phyloP scores from a whole-genome alignment of 2,113 vertebrate species.

The Mustela nigripes region DNA sequence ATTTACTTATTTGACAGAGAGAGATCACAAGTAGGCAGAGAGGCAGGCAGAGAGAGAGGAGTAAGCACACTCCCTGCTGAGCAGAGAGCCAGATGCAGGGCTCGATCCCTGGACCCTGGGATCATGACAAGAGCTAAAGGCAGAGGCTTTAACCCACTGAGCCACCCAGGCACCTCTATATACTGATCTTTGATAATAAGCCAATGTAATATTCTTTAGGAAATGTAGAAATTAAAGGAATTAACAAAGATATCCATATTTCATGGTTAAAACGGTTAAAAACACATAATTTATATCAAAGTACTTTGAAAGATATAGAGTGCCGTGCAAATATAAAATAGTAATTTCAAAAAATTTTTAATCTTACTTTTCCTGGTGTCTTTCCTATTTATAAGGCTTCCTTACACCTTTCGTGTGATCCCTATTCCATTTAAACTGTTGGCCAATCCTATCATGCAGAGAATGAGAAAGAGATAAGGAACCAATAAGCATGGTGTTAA shows the following conservation, averaged over 20 bases:
- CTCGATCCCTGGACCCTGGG: too few relatives aligned
- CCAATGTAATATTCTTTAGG: background rate
- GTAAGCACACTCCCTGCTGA: too few relatives aligned
- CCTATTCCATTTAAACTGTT: background rate
- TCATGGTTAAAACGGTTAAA: slow-evolving; percentile 16
- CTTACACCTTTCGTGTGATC: background rate
- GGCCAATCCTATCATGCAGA: background rate
- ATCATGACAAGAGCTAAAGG: too few relatives aligned
- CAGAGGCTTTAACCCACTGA: too few relatives aligned
- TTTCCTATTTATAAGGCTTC: background rate
- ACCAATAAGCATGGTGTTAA: background rate
- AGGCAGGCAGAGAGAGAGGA: too few relatives aligned
- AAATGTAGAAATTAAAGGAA: background rate
- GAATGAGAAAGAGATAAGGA: background rate
- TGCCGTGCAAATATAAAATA: slow-evolving; percentile 20
- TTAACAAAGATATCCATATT: background rate
- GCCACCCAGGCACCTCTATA: background rate
- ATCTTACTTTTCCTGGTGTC: background rate
- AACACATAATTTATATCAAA: background rate
- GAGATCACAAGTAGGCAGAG: too few relatives aligned
- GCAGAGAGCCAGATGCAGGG: too few relatives aligned
- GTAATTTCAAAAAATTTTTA: background rate
- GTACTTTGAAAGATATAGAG: background rate
- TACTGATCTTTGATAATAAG: background rate
- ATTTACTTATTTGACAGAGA: too few relatives aligned